Evolutionary conservation across 2,113 vertebrate species (phyloP), one percentile per base, ranked within the genome.

Genomic region (Meles meles): DNA sequence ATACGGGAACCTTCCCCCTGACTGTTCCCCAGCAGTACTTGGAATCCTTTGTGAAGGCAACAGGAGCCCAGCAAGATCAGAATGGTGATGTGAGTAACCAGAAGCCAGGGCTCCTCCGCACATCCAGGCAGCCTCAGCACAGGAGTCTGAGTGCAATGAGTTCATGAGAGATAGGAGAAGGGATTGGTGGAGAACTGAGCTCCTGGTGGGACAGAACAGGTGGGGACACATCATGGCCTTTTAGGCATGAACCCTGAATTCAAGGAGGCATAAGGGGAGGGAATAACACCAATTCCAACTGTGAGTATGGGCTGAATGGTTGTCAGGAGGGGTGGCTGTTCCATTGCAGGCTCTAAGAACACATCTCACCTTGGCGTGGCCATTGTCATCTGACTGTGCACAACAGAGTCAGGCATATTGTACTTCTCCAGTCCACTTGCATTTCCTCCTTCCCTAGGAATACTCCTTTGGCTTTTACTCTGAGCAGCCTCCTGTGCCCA

Each of bases 1-100:
- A 98, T 88, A 99, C 98, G 0, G 98, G 98, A 14, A 99, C 98
- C 20, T 61, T 61, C 23, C 59, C 59, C 9, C 84, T 99, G 74
- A 95, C 98, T 0, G 80, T 98, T 63, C 98, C 99, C 31, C 82
- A 97, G 81, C 23, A 98, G 42, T 98, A 98, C 94, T 0, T 98
- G 0, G 20, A 3, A 13, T 65, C 23, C 72, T 74, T 99, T 72
- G 39, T 98, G 14, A 9, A 98, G 74, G 42, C 80, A 0, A 31
- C 98, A 31, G 98, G 98, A 27, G 98, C 98, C 7, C 94, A 98
- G 93, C 7, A 93, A 47, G 74, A 83, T 15, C 93, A 98, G 65
- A 97, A 98, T 17, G 97, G 96, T 0, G 97, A 98, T 1, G 98
- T 99, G 88, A 98, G 98, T 69, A 63, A 10, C 25, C 4, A 63